phyloP scores from a whole-genome alignment of 2,888 invertebrate species.

The Hypolimnas misippus region DNA sequence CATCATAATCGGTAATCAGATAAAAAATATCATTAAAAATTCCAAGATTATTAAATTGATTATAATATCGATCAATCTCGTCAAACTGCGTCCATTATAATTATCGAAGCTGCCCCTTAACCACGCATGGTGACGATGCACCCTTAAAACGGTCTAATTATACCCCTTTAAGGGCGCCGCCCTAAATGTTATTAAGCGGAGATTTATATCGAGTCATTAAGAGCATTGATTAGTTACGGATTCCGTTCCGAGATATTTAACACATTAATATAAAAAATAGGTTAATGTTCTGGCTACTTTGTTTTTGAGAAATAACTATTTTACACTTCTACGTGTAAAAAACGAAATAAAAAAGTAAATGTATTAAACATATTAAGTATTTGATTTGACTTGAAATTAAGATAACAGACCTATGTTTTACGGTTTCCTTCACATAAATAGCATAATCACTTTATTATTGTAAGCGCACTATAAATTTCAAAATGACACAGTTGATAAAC shows the following conservation, averaged over 20 bases:
- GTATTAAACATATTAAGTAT: no score
- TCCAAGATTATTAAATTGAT: constrained; percentile 4
- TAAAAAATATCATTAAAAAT: not conserved
- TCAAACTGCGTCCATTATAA: constrained; percentile 5
- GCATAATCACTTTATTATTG: not conserved
- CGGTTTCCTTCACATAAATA: no score
- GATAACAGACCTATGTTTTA: no score
- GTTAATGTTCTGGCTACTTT: constrained; percentile 10
- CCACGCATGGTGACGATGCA: constrained; percentile 67
- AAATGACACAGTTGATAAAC: not conserved
- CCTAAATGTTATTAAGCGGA: constrained; percentile 69
- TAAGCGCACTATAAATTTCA: not conserved
- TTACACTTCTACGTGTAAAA: not conserved
- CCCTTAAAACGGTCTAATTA: constrained; percentile 77
- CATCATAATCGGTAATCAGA: not conserved
- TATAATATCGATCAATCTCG: constrained; percentile 22
- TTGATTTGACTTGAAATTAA: no score
- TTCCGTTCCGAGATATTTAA: constrained; percentile 46
- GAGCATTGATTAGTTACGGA: constrained; percentile 65
- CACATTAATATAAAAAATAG: constrained; percentile 30
- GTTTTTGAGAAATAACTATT: constrained; percentile 3
- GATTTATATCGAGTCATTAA: constrained; percentile 78
- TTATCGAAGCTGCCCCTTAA: constrained; percentile 58
- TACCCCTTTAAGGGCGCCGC: constrained; percentile 71
- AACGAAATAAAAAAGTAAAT: no score